phyloP scores from a whole-genome alignment of 1,140 invertebrate genomes.

The Plutomurus gul region DNA sequence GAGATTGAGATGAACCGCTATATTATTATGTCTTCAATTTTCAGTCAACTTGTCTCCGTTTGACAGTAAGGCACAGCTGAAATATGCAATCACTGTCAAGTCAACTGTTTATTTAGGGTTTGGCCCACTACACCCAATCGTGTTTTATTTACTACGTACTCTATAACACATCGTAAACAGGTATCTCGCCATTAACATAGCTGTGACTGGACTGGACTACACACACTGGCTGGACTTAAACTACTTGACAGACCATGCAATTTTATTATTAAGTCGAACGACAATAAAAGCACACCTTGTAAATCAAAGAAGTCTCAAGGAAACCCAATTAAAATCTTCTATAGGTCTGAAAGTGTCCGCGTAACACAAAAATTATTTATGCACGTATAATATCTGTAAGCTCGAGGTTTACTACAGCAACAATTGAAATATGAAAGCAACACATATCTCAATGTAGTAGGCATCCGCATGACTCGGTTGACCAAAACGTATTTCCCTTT shows the following conservation, averaged over 20 bases:
- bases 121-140: constrained; percentile 20
- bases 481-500: background rate
- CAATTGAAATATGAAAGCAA: too few relatives aligned
- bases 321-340: background rate
- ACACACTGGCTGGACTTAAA: background rate
- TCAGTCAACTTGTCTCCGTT: constrained; percentile 2
- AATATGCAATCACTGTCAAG: constrained; percentile 8
- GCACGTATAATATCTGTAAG: too few relatives aligned
- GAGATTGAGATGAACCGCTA: background rate
- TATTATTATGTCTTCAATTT: constrained; percentile 18
- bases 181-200: too few relatives aligned
- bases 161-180: too few relatives aligned
- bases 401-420: too few relatives aligned
- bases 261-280: too few relatives aligned
- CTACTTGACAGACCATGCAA: background rate
- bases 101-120: constrained; percentile 20
- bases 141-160: too few relatives aligned
- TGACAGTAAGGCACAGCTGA: constrained; percentile 17
- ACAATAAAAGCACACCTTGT: background rate
- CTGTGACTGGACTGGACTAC: background rate
- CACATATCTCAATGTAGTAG: too few relatives aligned
- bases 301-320: background rate
- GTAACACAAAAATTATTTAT: too few relatives aligned
- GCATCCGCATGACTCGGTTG: too few relatives aligned
- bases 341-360: too few relatives aligned